These are phyloP conservation scores for Pachymerium ferrugineum DNA, from an alignment of 2,888 invertebrate species.

Conservation along the genomic window DNA sequence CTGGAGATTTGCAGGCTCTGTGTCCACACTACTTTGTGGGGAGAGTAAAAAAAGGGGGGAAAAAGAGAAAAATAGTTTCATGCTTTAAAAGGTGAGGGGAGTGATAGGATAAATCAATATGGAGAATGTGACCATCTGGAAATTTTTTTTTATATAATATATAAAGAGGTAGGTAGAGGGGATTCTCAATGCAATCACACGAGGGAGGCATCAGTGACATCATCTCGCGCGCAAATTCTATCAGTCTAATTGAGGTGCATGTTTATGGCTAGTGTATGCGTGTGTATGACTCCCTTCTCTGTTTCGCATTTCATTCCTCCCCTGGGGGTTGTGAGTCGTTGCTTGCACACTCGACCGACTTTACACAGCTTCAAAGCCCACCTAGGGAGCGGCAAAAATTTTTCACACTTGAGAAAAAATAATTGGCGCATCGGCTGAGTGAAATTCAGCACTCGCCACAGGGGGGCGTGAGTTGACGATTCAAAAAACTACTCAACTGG, in stretches of 20 bases:
- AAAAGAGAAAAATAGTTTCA: background rate
- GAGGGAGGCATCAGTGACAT: background rate
- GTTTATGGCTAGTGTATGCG: constrained; percentile 1
- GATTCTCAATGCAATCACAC: background rate
- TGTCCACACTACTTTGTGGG: background rate
- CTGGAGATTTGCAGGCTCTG: background rate
- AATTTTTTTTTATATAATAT: background rate
- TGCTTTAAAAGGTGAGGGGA: background rate
- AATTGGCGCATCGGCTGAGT: constrained; percentile 13
- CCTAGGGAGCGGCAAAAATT: background rate
- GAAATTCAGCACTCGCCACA: background rate
- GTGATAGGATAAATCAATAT: constrained; percentile 13
- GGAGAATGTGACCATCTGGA: background rate
- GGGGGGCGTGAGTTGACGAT: background rate
- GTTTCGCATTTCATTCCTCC: constrained; percentile 6
- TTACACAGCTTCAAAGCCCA: constrained; percentile 2
- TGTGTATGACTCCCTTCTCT: background rate
- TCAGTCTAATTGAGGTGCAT: background rate
- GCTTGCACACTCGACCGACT: background rate
- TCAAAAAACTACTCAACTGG: background rate
- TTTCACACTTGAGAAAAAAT: constrained; percentile 13
- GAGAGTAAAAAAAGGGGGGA: background rate
- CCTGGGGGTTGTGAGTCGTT: background rate
- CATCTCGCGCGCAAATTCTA: constrained; percentile 3
- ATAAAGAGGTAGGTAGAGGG: background rate